Conservation (phyloP, 2,113 vertebrate genomes). For the Nyctereutes procyonoides region DNA sequence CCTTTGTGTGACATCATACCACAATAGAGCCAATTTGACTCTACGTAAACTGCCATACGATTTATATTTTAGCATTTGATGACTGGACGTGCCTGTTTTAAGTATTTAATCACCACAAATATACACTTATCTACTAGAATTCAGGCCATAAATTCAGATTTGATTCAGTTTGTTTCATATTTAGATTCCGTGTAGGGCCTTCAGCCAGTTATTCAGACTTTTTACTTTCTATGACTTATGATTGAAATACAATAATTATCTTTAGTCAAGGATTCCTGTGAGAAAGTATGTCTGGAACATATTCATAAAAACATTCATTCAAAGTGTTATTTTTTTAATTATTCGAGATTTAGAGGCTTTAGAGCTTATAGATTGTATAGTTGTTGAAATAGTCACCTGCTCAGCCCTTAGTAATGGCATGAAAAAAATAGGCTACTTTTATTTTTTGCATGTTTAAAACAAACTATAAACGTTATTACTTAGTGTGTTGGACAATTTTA, state of each 20-base stretch:
- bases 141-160: not conserved
- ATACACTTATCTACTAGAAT: not conserved
- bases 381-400: constrained; percentile 52
- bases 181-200: not conserved
- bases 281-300: constrained; percentile 16
- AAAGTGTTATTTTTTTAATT: constrained; percentile 20
- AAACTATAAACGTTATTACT: not conserved
- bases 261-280: not conserved
- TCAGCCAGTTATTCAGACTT: not conserved
- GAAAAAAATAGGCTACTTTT: constrained; percentile 23
- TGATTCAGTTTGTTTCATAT: not conserved
- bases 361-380: not conserved
- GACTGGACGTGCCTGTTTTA: not conserved
- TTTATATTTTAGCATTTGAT: not conserved
- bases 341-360: constrained; percentile 42
- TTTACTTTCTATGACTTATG: constrained; percentile 6
- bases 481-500: constrained; percentile 4
- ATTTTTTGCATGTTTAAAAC: not conserved
- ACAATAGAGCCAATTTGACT: not conserved
- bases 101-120: not conserved
- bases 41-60: not conserved
- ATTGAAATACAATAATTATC: constrained; percentile 45
- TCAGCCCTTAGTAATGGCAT: not conserved
- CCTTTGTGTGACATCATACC: not conserved
- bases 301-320: not conserved